Evolutionary conservation across 1,140 invertebrate species (phyloP).

Genomic region (Heliconius melpomene): DNA sequence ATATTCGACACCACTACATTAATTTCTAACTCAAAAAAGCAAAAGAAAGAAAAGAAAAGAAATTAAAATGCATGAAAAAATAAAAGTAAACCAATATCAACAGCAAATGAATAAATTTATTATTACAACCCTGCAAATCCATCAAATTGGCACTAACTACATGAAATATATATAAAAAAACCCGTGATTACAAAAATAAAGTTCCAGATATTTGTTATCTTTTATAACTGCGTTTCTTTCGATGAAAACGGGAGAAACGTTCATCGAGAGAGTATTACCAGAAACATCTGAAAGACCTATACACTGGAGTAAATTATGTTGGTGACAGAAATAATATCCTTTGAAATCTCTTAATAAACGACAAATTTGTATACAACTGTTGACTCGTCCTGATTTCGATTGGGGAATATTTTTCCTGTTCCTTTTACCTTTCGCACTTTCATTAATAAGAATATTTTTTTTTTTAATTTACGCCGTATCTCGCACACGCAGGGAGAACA

Average conservation of each 20-base stretch:
- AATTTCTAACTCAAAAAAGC: too few species aligned
- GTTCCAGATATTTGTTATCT: not conserved
- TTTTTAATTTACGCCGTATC: too few species aligned
- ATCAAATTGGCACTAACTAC: not conserved
- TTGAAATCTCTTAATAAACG: slow-evolving; percentile 6
- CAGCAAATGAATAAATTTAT: too few species aligned
- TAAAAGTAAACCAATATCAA: too few species aligned
- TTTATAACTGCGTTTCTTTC: not conserved
- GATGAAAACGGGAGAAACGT: not conserved
- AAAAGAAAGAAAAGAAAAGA: too few species aligned
- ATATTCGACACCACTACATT: too few species aligned
- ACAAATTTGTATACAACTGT: not conserved
- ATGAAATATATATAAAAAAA: not conserved
- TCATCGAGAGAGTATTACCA: not conserved
- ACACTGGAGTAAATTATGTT: not conserved
- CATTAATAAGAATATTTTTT: too few species aligned
- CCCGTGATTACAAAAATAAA: not conserved
- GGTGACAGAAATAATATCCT: not conserved
- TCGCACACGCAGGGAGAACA: too few species aligned
- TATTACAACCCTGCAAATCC: too few species aligned
- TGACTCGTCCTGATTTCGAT: not conserved
- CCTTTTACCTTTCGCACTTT: not conserved
- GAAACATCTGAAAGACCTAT: not conserved
- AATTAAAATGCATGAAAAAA: too few species aligned
- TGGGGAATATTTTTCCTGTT: not conserved